Evolutionary conservation across 2,797 vertebrate species (phyloP).

Genomic region (Sphenopsis melanotis): DNA sequence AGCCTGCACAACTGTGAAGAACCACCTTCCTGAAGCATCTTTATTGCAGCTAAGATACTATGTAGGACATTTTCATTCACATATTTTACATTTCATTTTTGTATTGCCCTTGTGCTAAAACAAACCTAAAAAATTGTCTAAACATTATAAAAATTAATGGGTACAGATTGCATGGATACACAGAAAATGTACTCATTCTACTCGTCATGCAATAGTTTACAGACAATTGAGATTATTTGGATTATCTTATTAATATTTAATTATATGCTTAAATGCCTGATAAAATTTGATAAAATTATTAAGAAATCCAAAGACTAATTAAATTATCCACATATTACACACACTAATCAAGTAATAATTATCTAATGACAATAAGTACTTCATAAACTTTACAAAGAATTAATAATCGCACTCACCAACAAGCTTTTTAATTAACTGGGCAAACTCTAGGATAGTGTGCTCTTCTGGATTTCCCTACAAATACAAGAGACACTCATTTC

Average conservation of each 20-base stretch:
- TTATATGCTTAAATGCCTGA: background rate
- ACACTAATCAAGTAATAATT: background rate
- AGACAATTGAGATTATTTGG: background rate
- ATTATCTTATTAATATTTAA: constrained; percentile 10
- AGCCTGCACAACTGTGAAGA: background rate
- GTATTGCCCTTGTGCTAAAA: background rate
- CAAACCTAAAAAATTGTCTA: background rate
- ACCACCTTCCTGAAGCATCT: background rate
- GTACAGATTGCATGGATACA: background rate
- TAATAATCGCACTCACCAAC: constrained; percentile 84
- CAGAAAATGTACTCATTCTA: background rate
- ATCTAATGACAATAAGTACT: background rate
- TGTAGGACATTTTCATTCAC: background rate
- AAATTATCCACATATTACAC: background rate
- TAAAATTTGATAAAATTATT: background rate
- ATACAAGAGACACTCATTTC: constrained; percentile 25
- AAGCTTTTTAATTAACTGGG: constrained; percentile 94
- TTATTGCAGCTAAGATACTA: background rate
- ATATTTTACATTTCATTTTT: background rate
- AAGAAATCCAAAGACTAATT: constrained; percentile 1
- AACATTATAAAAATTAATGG: background rate
- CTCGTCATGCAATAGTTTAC: background rate
- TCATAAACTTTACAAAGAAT: background rate
- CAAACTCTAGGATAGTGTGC: constrained; percentile 97
- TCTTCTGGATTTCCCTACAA: constrained; percentile 96